phyloP scores from a whole-genome alignment of 2,888 invertebrate species.

The Drosophila niveifrons region DNA sequence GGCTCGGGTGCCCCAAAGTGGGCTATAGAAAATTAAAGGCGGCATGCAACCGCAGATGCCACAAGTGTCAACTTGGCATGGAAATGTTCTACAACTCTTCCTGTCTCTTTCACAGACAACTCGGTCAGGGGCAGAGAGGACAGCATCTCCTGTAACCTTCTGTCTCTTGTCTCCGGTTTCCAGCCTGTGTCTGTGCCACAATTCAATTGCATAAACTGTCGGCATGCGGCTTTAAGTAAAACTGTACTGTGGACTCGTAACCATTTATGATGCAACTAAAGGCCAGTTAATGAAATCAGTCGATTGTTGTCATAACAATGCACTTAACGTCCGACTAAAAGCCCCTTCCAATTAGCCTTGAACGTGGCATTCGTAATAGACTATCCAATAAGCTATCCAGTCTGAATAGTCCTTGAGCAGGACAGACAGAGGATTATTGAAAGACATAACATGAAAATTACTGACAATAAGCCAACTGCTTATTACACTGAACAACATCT shows the following conservation, averaged over 20 bases:
- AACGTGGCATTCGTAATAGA: conserved; percentile 27
- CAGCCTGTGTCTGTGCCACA: conserved; percentile 5
- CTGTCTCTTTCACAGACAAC: background rate
- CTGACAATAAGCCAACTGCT: background rate
- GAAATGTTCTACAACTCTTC: background rate
- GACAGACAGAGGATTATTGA: background rate
- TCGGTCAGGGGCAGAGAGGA: conserved; percentile 14
- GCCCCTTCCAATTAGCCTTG: conserved; percentile 25
- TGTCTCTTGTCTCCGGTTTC: background rate
- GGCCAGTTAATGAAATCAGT: conserved; percentile 45
- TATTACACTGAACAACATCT: conserved; percentile 12
- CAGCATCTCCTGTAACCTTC: background rate
- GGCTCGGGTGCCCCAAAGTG: conserved; percentile 13
- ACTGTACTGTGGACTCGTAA: background rate
- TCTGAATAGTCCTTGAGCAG: background rate
- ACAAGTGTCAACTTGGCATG: conserved; percentile 27
- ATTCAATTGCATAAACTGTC: conserved; percentile 39
- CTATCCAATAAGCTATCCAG: conserved; percentile 19
- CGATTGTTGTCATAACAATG: conserved; percentile 20
- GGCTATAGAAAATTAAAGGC: conserved; percentile 27
- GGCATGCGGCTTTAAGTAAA: conserved; percentile 19
- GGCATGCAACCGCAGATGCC: conserved; percentile 14
- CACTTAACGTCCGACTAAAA: conserved; percentile 9
- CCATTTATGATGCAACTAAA: conserved; percentile 51
- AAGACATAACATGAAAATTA: conserved; percentile 5